Evolutionary conservation across 2,888 invertebrate genomes (phyloP), one percentile per base, ranked within the genome.

Genomic region (Apomyelois bistriatella): DNA sequence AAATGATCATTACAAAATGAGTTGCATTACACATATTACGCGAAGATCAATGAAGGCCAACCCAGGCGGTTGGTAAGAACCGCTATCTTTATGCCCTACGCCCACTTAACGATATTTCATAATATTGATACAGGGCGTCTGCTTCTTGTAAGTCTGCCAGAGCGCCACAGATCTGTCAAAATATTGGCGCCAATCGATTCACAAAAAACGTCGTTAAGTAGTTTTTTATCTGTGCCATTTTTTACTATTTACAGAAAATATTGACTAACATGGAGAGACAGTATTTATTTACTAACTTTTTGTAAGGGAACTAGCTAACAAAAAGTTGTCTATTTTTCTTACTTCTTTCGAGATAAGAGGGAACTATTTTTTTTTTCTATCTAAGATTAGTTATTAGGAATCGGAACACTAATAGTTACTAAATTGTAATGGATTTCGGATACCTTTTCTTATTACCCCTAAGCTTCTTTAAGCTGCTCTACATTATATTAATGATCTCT

Each of bases 21-120:
- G 53, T 53, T 37, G 42, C 50, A n/a, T n/a, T n/a, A n/a, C n/a
- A 30, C 42, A 54, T 49, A 58, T 59, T 61, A 57, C 57, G 43
- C 36, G 54, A 57, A 57, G 55, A 60, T 59, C 60, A 60, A 58
- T 57, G 22, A 52, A 40, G 28, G 37, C 51, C 51, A 46, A 43
- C 35, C 13, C 9, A 22, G 41, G 42, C 32, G 28, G 7, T 8
- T 64, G n/a, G 70, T 76, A 75, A 73, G 72, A 72, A 65, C 66
- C 65, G 71, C 82, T 85, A 85, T 83, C 85, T 78, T 56, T 63
- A 72, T 72, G 65, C 69, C 79, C 83, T 62, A 72, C 72, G 66
- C 70, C 79, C 84, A 82, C 84, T 85, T 84, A 83, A 73, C 73
- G 64, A 71, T 76, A 79, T 83, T 85, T 85, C 83, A 78, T 74